These are phyloP conservation scores for Acronicta aceris DNA, from an alignment of 2,888 invertebrate species.

Conservation along the genomic window DNA sequence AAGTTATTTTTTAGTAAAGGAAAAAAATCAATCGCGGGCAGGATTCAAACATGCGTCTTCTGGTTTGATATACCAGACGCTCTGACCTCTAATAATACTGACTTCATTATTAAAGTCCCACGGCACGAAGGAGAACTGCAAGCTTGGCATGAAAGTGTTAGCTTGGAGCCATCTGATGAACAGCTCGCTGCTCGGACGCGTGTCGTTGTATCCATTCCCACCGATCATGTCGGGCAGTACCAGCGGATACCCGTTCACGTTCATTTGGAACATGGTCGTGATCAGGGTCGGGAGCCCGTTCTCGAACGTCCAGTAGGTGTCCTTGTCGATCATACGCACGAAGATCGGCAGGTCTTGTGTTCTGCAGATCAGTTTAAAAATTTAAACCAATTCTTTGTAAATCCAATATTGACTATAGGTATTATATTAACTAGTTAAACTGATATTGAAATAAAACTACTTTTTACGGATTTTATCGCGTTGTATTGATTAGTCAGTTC, in stretches of 20 bases:
- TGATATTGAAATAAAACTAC: no score
- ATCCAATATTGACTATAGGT: no score
- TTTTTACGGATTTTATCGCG: no score
- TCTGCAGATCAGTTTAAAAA: conserved; percentile 62
- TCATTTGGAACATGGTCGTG: conserved; percentile 91
- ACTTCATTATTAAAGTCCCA: conserved; percentile 92
- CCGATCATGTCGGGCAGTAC: conserved; percentile 94
- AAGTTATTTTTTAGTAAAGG: no score
- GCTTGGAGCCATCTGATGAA: conserved; percentile 94
- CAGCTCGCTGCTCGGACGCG: conserved; percentile 87
- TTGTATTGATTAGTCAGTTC: no score
- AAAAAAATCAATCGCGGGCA: no score
- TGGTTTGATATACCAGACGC: no score
- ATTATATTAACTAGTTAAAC: no score
- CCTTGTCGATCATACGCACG: conserved; percentile 93
- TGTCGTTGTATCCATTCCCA: conserved; percentile 88
- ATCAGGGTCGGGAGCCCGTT: conserved; percentile 92
- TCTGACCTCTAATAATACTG: neutral
- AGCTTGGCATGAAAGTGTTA: conserved; percentile 92
- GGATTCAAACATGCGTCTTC: no score
- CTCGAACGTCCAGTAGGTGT: conserved; percentile 91
- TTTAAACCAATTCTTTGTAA: no score
- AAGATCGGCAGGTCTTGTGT: conserved; percentile 92
- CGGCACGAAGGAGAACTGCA: conserved; percentile 94
- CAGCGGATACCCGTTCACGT: conserved; percentile 91